phyloP scores from a whole-genome alignment of 2,797 vertebrate species.

The Eremophila alpestris region DNA sequence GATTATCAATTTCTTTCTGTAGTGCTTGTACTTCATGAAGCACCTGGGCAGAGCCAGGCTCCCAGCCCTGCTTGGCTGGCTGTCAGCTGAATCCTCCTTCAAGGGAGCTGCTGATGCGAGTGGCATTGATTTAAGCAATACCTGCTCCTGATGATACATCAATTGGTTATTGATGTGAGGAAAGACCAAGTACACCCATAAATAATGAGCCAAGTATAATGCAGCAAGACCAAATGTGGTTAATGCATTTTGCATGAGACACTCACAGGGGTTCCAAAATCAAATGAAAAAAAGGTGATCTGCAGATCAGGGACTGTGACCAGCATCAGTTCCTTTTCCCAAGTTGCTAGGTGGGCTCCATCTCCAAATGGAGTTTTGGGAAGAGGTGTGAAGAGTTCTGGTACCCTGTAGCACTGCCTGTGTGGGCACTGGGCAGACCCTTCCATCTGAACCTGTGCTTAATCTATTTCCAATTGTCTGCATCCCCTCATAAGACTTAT shows the following conservation, averaged over 20 bases:
- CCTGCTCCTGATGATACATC: background rate
- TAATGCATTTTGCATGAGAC: constrained; percentile 1
- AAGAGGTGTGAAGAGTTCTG: background rate
- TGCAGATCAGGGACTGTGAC: fast-evolving
- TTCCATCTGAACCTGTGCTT: background rate
- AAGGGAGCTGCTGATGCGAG: background rate
- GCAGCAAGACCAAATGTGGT: background rate
- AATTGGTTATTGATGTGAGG: background rate
- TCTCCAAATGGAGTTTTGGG: background rate
- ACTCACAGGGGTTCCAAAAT: background rate
- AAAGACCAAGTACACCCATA: background rate
- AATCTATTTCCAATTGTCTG: background rate
- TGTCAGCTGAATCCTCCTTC: background rate
- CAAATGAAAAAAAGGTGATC: background rate
- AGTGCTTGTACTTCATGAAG: background rate
- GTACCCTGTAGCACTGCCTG: background rate
- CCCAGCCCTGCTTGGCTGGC: background rate
- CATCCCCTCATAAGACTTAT: background rate
- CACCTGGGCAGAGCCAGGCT: background rate
- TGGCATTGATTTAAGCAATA: background rate
- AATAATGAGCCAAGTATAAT: background rate
- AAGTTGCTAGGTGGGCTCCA: background rate
- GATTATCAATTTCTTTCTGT: background rate
- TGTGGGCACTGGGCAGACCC: background rate
- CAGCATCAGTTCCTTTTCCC: background rate